Base-by-base conservation (phyloP, 1,140 invertebrate genomes). In the Eubasilissa regina region DNA sequence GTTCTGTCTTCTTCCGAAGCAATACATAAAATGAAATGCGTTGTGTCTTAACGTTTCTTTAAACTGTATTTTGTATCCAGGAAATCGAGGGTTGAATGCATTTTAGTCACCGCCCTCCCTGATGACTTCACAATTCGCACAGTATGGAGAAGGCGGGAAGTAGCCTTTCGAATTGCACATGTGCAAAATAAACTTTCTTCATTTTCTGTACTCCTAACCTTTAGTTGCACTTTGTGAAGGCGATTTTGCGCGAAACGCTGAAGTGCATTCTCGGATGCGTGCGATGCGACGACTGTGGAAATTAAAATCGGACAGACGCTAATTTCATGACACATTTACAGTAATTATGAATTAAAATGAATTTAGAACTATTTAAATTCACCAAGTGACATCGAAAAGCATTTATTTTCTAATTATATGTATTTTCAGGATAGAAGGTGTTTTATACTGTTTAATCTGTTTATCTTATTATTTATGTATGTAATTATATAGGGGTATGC, bases 221-320 rank as follows among this genome's bases (percentile, higher is more conserved):
- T 56, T 15, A 8, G 19, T 45, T 75, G 73, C 73, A 75, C 43
- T 75, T 75, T 60, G 53, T 21, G 35, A 75, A 75, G 73, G 53
- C 55, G 73, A 75, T 60, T 56, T 56, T 56, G 43, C 43, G 48
- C 73, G 53, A 58, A 47, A 60, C 53, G 43, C 19, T 74, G 70
- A 60, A 75, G 44, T 68, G 64, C 64, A 68, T n/a, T 15, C 15
- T 68, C 64, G 35, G 64, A 35, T 47, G 44, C 35, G 15, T 68
- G 43, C 11, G 64, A 35, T 47, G 44, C 35, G 15, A 6, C 45
- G 43, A 64, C 0, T 35, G 25, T 35, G 25, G 6, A 35, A 35
- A 35, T 6, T 35, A n/a, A n/a, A n/a, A n/a, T n/a, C n/a, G n/a
- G n/a, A n/a, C n/a, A n/a, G n/a, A n/a, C n/a, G n/a, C n/a, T n/a